Conservation (phyloP, 1,140 invertebrate genomes). For the Agrypnia vestita region DNA sequence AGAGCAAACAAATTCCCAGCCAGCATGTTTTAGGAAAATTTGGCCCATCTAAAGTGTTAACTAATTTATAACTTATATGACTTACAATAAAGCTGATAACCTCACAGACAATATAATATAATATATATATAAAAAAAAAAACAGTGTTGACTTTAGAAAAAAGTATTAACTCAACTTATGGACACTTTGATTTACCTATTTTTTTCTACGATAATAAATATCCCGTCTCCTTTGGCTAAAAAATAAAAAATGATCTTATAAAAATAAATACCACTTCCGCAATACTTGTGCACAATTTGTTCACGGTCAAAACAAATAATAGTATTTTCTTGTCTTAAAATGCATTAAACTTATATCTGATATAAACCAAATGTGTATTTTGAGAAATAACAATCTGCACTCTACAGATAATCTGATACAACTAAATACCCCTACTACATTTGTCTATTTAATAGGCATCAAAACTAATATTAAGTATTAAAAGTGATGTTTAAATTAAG, state of each 20-base stretch:
- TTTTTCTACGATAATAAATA: neutral
- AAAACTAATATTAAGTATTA: slow-evolving; percentile 37
- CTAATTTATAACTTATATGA: neutral
- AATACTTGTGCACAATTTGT: neutral
- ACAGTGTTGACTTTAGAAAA: neutral
- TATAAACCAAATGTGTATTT: slow-evolving; percentile 33
- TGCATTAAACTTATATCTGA: neutral
- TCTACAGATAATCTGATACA: neutral
- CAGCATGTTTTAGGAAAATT: neutral
- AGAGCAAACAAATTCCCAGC: neutral
- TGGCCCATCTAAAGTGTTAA: neutral
- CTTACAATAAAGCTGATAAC: neutral
- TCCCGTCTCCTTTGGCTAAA: slow-evolving; percentile 35
- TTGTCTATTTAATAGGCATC: slow-evolving; percentile 40
- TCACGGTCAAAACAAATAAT: slow-evolving; percentile 1
- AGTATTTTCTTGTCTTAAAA: neutral
- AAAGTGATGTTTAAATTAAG: slow-evolving; percentile 43
- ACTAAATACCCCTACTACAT: neutral
- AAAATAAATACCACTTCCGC: slow-evolving; percentile 2
- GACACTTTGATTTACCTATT: slow-evolving; percentile 11
- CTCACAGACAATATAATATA: neutral
- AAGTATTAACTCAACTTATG: neutral
- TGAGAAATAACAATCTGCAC: slow-evolving; percentile 5
- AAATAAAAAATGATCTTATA: slow-evolving; percentile 23
- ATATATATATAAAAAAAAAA: neutral